Percentiles rank a stretch among this genome's conserved stretches.
These are phyloP conservation scores for Coleophora deauratella DNA, from an alignment of 2,888 invertebrate species.

Conservation along the genomic window DNA sequence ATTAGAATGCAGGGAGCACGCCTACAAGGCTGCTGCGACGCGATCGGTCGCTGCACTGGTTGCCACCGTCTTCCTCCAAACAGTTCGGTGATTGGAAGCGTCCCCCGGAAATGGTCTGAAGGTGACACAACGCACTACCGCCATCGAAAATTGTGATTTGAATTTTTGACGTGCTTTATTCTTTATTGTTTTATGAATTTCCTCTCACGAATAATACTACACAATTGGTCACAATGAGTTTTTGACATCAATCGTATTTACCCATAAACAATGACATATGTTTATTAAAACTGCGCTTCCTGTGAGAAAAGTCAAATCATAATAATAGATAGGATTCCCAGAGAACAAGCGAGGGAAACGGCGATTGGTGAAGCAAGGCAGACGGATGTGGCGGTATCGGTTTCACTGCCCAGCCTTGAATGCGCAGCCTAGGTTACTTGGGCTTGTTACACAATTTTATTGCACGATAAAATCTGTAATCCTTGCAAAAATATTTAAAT, in stretches of 20 bases:
- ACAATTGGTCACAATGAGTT: no score
- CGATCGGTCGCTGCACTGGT: conserved; percentile 65
- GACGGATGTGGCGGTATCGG: conserved; percentile 41
- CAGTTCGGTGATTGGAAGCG: conserved; percentile 46
- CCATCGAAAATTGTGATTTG: conserved; percentile 66
- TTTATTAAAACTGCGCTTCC: no score
- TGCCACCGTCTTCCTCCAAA: conserved; percentile 57
- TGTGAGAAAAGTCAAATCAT: no score
- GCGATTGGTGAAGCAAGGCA: conserved; percentile 36
- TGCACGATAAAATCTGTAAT: not conserved
- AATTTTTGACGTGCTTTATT: conserved; percentile 55
- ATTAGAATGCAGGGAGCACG: conserved; percentile 72
- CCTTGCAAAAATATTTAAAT: conserved; percentile 14
- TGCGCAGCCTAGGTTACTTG: conserved; percentile 23
- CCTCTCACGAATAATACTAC: no score
- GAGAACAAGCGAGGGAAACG: conserved; percentile 27
- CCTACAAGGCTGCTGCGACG: conserved; percentile 63
- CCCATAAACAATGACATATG: conserved; percentile 2
- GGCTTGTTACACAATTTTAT: conserved; percentile 32
- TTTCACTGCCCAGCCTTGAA: conserved; percentile 53
- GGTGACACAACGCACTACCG: conserved; percentile 55
- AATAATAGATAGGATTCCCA: conserved; percentile 7
- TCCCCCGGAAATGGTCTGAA: conserved; percentile 61
- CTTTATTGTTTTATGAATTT: conserved; percentile 39
- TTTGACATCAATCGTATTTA: no score